A percentile compares a stretch with the other conserved stretches of the same genome.
These are phyloP conservation scores for Hippoglossus stenolepis DNA, from an alignment of 2,113 vertebrate species.

Conservation along the genomic window DNA sequence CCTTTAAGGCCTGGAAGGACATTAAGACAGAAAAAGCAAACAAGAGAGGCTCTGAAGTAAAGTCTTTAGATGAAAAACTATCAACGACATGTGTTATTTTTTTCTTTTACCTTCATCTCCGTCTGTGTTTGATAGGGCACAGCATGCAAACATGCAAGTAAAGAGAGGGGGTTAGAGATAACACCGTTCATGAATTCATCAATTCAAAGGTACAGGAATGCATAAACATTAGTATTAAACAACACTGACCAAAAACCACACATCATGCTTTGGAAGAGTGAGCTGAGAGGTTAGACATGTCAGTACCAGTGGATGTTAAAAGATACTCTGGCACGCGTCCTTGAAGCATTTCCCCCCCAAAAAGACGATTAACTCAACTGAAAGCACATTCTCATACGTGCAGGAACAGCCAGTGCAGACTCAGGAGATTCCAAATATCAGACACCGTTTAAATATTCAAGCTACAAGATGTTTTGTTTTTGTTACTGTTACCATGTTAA, in stretches of 20 bases:
- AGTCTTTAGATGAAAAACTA: slow-evolving; percentile 45
- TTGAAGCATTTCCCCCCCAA: background rate
- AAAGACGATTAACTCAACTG: too few species aligned
- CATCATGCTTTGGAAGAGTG: slow-evolving; percentile 8
- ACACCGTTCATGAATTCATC: slow-evolving; percentile 40
- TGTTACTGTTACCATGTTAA: background rate
- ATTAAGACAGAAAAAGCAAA: slow-evolving; percentile 53
- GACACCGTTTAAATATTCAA: background rate
- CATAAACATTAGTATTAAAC: slow-evolving; percentile 34
- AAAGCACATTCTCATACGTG: too few species aligned
- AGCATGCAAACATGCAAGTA: slow-evolving; percentile 98
- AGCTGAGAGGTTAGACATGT: background rate
- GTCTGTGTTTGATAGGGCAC: slow-evolving; percentile 91
- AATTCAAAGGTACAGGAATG: slow-evolving; percentile 35
- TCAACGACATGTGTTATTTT: slow-evolving; percentile 16
- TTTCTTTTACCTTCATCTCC: slow-evolving; percentile 92
- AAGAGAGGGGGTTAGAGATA: slow-evolving; percentile 88
- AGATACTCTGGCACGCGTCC: background rate
- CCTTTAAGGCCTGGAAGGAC: slow-evolving; percentile 57
- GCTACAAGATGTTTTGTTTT: background rate
- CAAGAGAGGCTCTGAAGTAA: slow-evolving; percentile 37
- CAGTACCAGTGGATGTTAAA: background rate
- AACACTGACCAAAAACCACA: slow-evolving; percentile 6
- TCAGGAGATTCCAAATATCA: too few species aligned
- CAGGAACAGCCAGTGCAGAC: too few species aligned